A percentile compares a stretch with the other conserved stretches of the same genome.
phyloP scores from a whole-genome alignment of 2,797 vertebrate genomes.

The Thripadectes ignobilis region DNA sequence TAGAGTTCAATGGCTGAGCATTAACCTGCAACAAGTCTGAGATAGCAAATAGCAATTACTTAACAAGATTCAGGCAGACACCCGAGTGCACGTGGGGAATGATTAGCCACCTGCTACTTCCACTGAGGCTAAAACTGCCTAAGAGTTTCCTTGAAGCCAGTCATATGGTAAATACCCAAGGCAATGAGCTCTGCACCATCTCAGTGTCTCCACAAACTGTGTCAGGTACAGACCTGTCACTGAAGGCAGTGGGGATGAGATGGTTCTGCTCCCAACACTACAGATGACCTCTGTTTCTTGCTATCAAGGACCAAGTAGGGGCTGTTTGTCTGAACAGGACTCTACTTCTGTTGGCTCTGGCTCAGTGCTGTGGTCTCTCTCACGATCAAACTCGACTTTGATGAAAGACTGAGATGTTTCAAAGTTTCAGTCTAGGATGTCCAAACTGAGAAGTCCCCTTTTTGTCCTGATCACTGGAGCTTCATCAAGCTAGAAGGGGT shows the following conservation, averaged over 20 bases:
- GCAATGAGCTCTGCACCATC: background rate
- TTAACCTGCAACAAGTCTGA: background rate
- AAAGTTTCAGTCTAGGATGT: background rate
- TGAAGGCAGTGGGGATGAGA: background rate
- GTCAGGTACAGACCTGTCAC: background rate
- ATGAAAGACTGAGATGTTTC: background rate
- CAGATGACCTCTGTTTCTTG: background rate
- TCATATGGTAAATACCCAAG: background rate
- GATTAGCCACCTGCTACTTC: background rate
- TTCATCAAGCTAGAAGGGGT: background rate
- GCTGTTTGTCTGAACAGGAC: background rate
- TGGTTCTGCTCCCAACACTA: background rate
- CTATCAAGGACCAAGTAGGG: background rate
- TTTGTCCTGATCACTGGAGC: background rate
- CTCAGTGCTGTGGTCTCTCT: background rate
- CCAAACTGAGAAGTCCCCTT: background rate
- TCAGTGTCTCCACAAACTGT: background rate
- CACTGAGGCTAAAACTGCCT: background rate
- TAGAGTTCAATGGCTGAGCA: background rate
- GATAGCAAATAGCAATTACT: background rate
- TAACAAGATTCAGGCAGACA: background rate
- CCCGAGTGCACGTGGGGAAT: rapidly evolving
- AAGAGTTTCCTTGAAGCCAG: background rate
- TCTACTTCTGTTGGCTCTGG: background rate
- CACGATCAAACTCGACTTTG: background rate